These are phyloP conservation scores for Fopius arisanus DNA, from an alignment of 1,140 invertebrate genomes.

Conservation along the genomic window DNA sequence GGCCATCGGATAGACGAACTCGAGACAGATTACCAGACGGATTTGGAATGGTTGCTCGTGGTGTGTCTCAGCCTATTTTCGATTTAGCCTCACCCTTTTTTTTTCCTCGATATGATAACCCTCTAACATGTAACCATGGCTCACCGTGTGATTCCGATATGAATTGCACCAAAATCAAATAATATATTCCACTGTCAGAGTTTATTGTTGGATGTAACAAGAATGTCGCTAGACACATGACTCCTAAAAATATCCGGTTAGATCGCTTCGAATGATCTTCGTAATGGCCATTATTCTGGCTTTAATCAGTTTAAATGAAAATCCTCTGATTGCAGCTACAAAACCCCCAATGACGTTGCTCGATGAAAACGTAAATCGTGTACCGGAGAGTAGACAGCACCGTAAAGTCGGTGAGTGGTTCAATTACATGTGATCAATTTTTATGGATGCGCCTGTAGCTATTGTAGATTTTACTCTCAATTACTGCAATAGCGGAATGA, in stretches of 20 bases:
- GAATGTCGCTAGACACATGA: neutral
- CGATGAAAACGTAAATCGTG: slow-evolving; percentile 60
- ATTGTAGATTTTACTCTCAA: too few species aligned
- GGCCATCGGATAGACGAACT: slow-evolving; percentile 2
- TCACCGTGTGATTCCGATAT: neutral
- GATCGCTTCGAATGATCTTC: neutral
- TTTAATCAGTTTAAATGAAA: neutral
- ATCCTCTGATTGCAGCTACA: slow-evolving; percentile 47
- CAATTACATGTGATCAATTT: slow-evolving; percentile 12
- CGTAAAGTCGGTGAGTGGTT: slow-evolving; percentile 52
- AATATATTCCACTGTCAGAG: neutral
- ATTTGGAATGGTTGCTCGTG: slow-evolving; percentile 37
- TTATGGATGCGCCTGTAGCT: neutral
- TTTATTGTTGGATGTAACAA: neutral
- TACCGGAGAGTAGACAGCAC: slow-evolving; percentile 38
- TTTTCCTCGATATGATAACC: too few species aligned
- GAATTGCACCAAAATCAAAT: neutral
- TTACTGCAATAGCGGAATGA: too few species aligned
- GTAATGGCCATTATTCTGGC: neutral
- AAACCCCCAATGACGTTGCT: slow-evolving; percentile 59
- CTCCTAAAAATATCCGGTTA: slow-evolving; percentile 11
- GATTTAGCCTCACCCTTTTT: neutral
- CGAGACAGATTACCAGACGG: slow-evolving; percentile 31
- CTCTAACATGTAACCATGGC: neutral
- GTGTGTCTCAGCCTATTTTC: slow-evolving; percentile 24